Conservation (phyloP, 1,140 invertebrate genomes). For the Drosophila seguyi region DNA sequence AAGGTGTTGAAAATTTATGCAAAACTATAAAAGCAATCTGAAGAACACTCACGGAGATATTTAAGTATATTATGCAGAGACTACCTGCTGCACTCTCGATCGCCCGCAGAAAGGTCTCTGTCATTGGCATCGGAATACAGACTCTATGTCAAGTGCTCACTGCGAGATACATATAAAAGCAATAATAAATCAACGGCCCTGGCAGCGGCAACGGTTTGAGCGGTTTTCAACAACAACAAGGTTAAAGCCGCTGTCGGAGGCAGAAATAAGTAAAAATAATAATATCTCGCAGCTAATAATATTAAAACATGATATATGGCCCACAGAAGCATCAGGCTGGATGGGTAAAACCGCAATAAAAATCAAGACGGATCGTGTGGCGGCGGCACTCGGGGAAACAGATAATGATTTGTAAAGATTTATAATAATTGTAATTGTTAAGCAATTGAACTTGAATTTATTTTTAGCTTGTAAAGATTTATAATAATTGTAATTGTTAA, state of each 20-base stretch:
- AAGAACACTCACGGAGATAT: constrained; percentile 9
- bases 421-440: too few relatives aligned
- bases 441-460: too few relatives aligned
- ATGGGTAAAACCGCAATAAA: constrained; percentile 55
- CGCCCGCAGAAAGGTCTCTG: constrained; percentile 18
- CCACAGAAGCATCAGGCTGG: constrained; percentile 36
- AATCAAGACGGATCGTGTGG: constrained; percentile 31
- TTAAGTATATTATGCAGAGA: constrained; percentile 1
- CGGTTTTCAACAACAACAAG: constrained; percentile 32
- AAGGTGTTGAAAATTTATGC: constrained; percentile 56
- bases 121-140: constrained; percentile 25
- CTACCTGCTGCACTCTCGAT: constrained; percentile 1
- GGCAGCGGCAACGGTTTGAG: constrained; percentile 35
- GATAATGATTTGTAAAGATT: too few relatives aligned
- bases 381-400: constrained; percentile 13
- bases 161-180: constrained; percentile 18
- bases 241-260: constrained; percentile 26
- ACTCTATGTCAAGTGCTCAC: constrained; percentile 35
- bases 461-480: too few relatives aligned
- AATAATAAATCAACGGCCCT: constrained; percentile 41
- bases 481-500: too few relatives aligned
- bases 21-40: constrained; percentile 16
- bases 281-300: constrained; percentile 45
- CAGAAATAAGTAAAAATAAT: constrained; percentile 26
- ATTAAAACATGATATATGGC: constrained; percentile 27